Conservation (phyloP, 2,888 invertebrate species). For the Pyrgus malvae region DNA sequence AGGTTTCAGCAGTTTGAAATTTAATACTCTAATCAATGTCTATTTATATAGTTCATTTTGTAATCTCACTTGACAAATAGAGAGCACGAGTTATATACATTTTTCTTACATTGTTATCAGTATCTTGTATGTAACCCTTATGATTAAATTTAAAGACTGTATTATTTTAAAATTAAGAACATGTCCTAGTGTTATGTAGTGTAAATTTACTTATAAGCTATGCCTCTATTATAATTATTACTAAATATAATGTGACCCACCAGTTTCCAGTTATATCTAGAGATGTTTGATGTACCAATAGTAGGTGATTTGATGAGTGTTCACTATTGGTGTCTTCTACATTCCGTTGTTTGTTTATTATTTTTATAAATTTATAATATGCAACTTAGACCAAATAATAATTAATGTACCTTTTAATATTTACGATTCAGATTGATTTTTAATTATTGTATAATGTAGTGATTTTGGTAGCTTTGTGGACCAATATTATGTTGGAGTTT, state of each 20-base stretch:
- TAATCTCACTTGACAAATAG: conserved; percentile 79
- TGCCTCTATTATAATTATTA: conserved; percentile 62
- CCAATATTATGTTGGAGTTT: conserved; percentile 75
- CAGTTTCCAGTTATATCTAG: conserved; percentile 79
- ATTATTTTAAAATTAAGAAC: conserved; percentile 71
- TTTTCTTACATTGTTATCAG: conserved; percentile 60
- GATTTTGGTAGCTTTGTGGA: conserved; percentile 78
- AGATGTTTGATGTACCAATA: conserved; percentile 72
- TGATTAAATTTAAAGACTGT: conserved; percentile 80
- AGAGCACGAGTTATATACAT: conserved; percentile 72
- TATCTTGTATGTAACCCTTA: conserved; percentile 73
- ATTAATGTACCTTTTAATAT: conserved; percentile 80
- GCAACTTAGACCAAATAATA: conserved; percentile 83
- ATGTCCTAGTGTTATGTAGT: conserved; percentile 76
- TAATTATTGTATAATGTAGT: conserved; percentile 62
- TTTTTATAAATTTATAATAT: conserved; percentile 74
- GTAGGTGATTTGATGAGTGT: conserved; percentile 59
- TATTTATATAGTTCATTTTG: conserved; percentile 75
- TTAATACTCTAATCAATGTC: conserved; percentile 68
- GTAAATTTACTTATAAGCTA: conserved; percentile 73
- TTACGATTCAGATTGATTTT: conserved; percentile 68
- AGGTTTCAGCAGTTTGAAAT: conserved; percentile 76
- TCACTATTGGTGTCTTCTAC: conserved; percentile 73
- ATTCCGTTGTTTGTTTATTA: conserved; percentile 80
- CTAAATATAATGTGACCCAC: conserved; percentile 75